Evolutionary conservation across 64 coral and sea anemone genomes (phyloP).

Genomic region (Porites australiensis): DNA sequence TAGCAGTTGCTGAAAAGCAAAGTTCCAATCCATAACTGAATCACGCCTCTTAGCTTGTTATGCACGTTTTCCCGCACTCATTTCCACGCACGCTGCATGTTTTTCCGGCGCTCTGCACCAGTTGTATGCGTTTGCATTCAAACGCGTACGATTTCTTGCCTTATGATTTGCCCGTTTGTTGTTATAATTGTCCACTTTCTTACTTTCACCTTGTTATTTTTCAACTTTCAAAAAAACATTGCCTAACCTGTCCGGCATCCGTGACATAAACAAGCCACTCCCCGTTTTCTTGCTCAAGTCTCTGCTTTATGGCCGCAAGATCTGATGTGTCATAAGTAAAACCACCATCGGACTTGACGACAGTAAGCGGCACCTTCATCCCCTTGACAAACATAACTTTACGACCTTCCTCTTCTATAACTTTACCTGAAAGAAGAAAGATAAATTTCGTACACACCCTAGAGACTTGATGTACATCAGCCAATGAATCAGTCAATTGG

Average conservation of each 20-base stretch:
- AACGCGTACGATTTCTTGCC: not conserved
- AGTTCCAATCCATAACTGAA: too few species aligned
- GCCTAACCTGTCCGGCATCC: constrained; percentile 90
- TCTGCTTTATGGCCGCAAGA: constrained; percentile 85
- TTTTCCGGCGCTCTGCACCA: too few species aligned
- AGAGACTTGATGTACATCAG: not conserved
- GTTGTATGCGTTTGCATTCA: not conserved
- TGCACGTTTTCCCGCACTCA: too few species aligned
- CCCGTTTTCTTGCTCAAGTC: constrained; percentile 85
- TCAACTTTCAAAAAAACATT: not conserved
- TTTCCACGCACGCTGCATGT: too few species aligned
- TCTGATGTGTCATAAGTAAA: constrained; percentile 99
- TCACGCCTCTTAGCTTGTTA: too few species aligned
- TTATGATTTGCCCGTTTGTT: too few species aligned
- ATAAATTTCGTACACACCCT: not conserved
- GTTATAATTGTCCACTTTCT: too few species aligned
- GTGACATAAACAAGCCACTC: constrained; percentile 97
- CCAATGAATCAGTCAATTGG: too few species aligned
- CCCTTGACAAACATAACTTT: constrained; percentile 93
- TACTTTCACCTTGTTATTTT: too few species aligned
- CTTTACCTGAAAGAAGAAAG: constrained; percentile 55
- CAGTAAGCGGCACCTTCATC: constrained; percentile 78
- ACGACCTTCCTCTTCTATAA: constrained; percentile 89
- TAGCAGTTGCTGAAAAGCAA: too few species aligned
- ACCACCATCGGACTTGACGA: constrained; percentile 98